A percentile compares a stretch with the other conserved stretches of the same genome.
Conservation (phyloP, 2,888 invertebrate genomes). For the Ennomos quercinarius region DNA sequence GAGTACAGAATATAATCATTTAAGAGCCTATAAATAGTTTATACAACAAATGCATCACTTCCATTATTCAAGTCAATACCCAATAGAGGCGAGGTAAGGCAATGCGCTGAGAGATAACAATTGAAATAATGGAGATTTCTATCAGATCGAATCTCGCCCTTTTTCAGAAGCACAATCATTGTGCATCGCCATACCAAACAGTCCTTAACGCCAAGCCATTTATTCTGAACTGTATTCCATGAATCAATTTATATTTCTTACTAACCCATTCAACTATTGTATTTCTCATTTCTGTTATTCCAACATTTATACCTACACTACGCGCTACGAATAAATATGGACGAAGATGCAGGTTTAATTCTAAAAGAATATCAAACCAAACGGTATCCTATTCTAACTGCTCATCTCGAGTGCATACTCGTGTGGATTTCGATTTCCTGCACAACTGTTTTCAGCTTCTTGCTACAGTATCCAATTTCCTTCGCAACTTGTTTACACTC, state of each 20-base stretch:
- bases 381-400: slow-evolving; percentile 14
- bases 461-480: slow-evolving; percentile 65
- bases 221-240: not conserved
- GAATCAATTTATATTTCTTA: slow-evolving; percentile 4
- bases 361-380: slow-evolving; percentile 11
- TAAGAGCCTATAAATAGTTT: too few species aligned
- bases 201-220: slow-evolving; percentile 8
- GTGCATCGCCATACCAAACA: slow-evolving; percentile 3
- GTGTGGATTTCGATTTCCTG: slow-evolving; percentile 60
- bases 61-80: slow-evolving; percentile 5
- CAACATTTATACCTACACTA: not conserved
- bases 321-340: too few species aligned
- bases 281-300: not conserved
- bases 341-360: slow-evolving; percentile 2
- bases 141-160: slow-evolving; percentile 3
- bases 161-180: slow-evolving; percentile 12
- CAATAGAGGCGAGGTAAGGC: slow-evolving; percentile 2
- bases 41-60: slow-evolving; percentile 4
- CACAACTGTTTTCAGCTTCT: slow-evolving; percentile 54
- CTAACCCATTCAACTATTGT: not conserved
- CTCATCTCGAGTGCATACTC: slow-evolving; percentile 44
- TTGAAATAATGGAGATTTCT: slow-evolving; percentile 19
- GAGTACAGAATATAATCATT: not conserved
- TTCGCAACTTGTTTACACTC: slow-evolving; percentile 56
- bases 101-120: slow-evolving; percentile 14